Base-by-base conservation (phyloP, 2,113 vertebrate species). In the Galeopterus variegatus region DNA sequence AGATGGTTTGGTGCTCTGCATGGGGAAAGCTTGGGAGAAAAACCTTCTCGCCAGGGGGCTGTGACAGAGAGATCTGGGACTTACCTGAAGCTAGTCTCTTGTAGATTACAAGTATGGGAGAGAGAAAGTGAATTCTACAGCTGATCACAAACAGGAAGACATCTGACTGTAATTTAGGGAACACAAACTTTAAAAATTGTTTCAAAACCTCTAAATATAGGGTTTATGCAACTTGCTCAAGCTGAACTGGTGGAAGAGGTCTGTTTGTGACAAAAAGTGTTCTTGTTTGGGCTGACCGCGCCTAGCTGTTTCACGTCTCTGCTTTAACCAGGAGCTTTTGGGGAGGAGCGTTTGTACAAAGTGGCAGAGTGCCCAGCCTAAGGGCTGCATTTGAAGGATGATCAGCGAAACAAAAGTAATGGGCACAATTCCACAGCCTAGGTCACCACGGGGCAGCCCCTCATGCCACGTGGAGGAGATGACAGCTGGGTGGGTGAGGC, bases 121-220 rank as follows among this genome's bases (percentile, higher is more conserved):
- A 0, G 19, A 80, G 31, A 19, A 85, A 64, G 72, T 26, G 21
- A 62, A 31, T 83, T 88, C 52, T 21, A 26, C 0, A 1, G 6
- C 58, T 54, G 67, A 73, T 77, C 81, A 69, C 33, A 58, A 36
- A 82, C 33, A 45, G n/a, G 45, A 90, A 54, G 84, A n/a, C 15
- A n/a, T 28, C 4, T 1, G 80, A 72, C 24, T n/a, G 62, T 56
- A 73, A 73, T 81, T 87, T 85, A 88, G 72, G 62, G 54, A 62
- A 75, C 64, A 26, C 18, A 28, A 79, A 87, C 80, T 93, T 80
- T 88, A n/a, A 85, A 88, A 64, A 87, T 88, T 58, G 60, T 45
- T 76, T 93, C 69, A n/a, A 64, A 82, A 19, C n/a, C 3, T 90
- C 79, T 91, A 88, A 92, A 79, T 86, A 80, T 4, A 93, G 64